A percentile compares a stretch with the other conserved stretches of the same genome.
These are phyloP conservation scores for Oreotrochilus melanogaster DNA, from an alignment of 2,113 vertebrate species.

Conservation along the genomic window DNA sequence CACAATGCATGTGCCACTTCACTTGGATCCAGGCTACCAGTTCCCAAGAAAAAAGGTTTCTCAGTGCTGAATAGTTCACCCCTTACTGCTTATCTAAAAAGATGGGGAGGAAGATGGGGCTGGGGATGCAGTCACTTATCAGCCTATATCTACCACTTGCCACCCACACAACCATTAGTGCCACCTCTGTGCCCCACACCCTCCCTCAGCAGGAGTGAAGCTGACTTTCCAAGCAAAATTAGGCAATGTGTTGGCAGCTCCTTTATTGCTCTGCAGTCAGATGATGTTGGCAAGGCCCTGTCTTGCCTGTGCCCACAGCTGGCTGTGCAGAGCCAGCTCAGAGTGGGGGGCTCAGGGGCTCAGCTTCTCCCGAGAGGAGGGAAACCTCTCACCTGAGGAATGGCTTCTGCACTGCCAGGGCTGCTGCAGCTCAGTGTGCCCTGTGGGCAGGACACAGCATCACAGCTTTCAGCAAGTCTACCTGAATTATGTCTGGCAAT, in stretches of 20 bases:
- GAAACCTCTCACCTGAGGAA: rapidly evolving
- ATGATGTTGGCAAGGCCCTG: neutral
- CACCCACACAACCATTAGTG: neutral
- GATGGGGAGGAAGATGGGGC: neutral
- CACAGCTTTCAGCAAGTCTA: neutral
- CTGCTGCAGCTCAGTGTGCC: neutral
- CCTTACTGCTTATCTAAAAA: neutral
- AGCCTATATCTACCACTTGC: neutral
- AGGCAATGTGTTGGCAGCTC: neutral
- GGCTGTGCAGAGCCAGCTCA: neutral
- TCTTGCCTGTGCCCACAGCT: neutral
- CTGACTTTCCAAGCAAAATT: neutral
- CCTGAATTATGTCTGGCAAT: neutral
- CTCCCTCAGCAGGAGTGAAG: rapidly evolving
- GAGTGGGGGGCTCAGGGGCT: neutral
- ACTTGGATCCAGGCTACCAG: neutral
- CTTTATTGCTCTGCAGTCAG: neutral
- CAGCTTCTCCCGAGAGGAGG: neutral
- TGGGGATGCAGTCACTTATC: neutral
- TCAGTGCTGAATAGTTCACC: neutral
- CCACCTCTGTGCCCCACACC: rapidly evolving
- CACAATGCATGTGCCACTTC: neutral
- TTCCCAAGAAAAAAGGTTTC: neutral
- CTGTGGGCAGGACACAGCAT: neutral
- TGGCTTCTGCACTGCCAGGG: neutral